Conservation (phyloP, 2,797 vertebrate genomes). For the Ficedula albicollis region DNA sequence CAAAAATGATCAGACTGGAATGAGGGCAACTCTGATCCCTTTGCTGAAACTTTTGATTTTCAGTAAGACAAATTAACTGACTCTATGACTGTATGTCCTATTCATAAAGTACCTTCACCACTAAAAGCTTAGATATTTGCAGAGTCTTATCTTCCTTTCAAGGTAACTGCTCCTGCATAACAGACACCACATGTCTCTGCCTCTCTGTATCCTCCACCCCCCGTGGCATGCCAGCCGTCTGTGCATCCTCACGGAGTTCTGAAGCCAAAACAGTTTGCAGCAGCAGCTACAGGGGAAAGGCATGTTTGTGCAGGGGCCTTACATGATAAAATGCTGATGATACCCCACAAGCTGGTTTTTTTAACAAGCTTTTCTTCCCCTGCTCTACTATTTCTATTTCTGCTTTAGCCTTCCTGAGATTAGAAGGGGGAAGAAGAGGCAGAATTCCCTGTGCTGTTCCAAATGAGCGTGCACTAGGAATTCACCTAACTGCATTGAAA, state of each 20-base stretch:
- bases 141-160: background rate
- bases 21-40: background rate
- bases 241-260: fast-evolving
- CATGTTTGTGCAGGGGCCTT: background rate
- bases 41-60: background rate
- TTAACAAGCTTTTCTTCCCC: background rate
- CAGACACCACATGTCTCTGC: background rate
- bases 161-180: background rate
- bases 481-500: background rate
- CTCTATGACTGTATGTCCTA: background rate
- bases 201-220: background rate
- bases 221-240: fast-evolving
- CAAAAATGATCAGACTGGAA: background rate
- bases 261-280: background rate
- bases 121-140: background rate
- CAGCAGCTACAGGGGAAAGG: background rate
- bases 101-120: background rate
- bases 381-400: background rate
- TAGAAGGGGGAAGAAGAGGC: background rate
- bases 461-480: background rate
- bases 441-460: background rate
- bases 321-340: background rate
- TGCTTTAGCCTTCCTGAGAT: background rate
- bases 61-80: background rate
- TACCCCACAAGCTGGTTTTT: background rate